Base-by-base conservation (phyloP, 1,140 invertebrate species). In the Microvelia longipes region DNA sequence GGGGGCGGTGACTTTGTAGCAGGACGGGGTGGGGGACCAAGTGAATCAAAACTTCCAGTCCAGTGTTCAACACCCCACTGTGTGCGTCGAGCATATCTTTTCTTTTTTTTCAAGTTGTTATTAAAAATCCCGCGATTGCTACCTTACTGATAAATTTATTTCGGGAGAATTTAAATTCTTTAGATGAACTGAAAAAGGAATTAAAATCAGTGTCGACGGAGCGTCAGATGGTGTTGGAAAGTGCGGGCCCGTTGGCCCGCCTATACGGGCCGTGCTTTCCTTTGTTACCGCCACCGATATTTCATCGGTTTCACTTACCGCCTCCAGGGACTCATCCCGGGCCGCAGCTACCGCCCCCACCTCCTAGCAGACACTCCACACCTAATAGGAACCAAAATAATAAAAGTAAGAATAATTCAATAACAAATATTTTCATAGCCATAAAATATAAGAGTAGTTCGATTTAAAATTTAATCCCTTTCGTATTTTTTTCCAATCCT, bases 231-330 rank as follows among this genome's bases (percentile, higher is more conserved):
- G 25, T 64, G 62, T 15, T 64, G 15, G 15, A 24, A 5, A 5
- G 2, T 2, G 62, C 62, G 62, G 25, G 62, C 62, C 62, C 62
- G 15, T 24, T 64, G 15, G 62, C 62, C 24, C 15, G 62, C 15
- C 62, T 64, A 5, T 64, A 64, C 25, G 62, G 62, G 62, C 62
- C 62, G 5, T 64, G 62, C 24, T 64, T 64, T 64, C 62, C 62
- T 64, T 24, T 64, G 5, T 24, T 64, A 24, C 62, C 62, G 62
- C 62, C 62, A 2, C 62, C 62, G 62, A 15, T 64, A 15, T 64
- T 64, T 26, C 15, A 15, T 24, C 5, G 62, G 62, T 64, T 64
- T 24, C 62, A 64, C 62, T 64, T 64, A 24, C 62, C 62, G 11
- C 62, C 62, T 64, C 62, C 62, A 5, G 2, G 24, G 5, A 5